phyloP scores from a whole-genome alignment of 2,888 invertebrate genomes.

The Electrophaes corylata region DNA sequence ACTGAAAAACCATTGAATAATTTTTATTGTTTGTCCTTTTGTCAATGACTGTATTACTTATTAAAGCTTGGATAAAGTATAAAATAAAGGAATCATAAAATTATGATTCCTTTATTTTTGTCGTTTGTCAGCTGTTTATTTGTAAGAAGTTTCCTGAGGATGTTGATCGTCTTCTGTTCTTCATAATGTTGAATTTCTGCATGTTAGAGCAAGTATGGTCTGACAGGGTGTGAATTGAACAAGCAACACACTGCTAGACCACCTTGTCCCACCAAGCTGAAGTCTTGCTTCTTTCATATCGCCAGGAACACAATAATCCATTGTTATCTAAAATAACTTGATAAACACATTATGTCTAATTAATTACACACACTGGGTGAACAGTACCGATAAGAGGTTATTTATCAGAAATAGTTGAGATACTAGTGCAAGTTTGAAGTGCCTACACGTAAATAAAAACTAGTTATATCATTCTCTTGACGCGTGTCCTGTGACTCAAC shows the following conservation, averaged over 20 bases:
- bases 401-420: slow-evolving; percentile 29
- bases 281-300: slow-evolving; percentile 27
- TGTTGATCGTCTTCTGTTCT: slow-evolving; percentile 17
- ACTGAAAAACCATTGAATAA: no score
- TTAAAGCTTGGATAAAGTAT: no score
- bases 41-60: no score
- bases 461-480: slow-evolving; percentile 2
- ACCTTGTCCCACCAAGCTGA: slow-evolving; percentile 77
- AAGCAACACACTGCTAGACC: slow-evolving; percentile 85
- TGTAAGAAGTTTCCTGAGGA: background rate
- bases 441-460: slow-evolving; percentile 5
- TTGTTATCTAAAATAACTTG: slow-evolving; percentile 11
- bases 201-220: slow-evolving; percentile 84
- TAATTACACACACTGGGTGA: background rate
- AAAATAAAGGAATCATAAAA: no score
- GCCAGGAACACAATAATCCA: slow-evolving; percentile 9
- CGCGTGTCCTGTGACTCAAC: background rate
- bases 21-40: no score
- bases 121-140: no score
- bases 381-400: slow-evolving; percentile 17
- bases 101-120: no score
- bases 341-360: slow-evolving; percentile 12
- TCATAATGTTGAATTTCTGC: slow-evolving; percentile 48
- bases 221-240: slow-evolving; percentile 84
- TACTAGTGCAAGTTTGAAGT: slow-evolving; percentile 8